Conservation (phyloP, 1,140 invertebrate genomes). For the Trachymyrmex cornetzi region DNA sequence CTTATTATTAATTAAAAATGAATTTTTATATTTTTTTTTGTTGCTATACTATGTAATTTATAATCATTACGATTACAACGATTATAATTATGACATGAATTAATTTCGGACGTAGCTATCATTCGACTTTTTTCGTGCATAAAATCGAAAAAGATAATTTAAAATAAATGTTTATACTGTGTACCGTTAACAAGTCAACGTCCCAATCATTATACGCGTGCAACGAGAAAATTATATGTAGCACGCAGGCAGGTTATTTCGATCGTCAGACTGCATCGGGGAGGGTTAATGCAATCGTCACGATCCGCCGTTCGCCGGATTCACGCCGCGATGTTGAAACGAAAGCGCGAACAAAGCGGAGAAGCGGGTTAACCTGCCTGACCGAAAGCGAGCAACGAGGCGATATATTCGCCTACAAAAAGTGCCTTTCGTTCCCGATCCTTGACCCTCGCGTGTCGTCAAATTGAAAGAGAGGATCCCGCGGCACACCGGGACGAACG, state of each 20-base stretch:
- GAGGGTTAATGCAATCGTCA: slow-evolving; percentile 56
- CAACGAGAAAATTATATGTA: slow-evolving; percentile 38
- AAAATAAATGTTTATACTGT: not conserved
- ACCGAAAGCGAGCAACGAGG: slow-evolving; percentile 51
- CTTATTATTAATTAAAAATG: too few relatives aligned
- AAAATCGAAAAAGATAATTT: not conserved
- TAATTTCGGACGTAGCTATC: slow-evolving; percentile 20
- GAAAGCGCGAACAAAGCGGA: slow-evolving; percentile 56
- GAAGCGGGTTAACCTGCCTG: slow-evolving; percentile 42
- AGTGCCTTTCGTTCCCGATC: slow-evolving; percentile 67
- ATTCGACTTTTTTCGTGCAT: not conserved
- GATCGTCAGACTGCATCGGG: slow-evolving; percentile 1
- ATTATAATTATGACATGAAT: not conserved
- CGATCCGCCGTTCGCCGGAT: slow-evolving; percentile 44
- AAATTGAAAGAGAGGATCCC: slow-evolving; percentile 47
- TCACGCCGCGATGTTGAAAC: slow-evolving; percentile 40
- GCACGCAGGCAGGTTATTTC: slow-evolving; percentile 22
- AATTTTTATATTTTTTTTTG: slow-evolving; percentile 23
- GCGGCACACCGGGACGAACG: slow-evolving; percentile 37
- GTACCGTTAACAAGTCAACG: not conserved
- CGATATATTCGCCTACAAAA: slow-evolving; percentile 51
- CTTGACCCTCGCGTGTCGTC: slow-evolving; percentile 71
- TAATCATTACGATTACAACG: too few relatives aligned
- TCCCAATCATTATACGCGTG: not conserved
- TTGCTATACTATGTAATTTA: not conserved